Conservation (phyloP, 64 coral and sea anemone species). For the Montipora foliosa region DNA sequence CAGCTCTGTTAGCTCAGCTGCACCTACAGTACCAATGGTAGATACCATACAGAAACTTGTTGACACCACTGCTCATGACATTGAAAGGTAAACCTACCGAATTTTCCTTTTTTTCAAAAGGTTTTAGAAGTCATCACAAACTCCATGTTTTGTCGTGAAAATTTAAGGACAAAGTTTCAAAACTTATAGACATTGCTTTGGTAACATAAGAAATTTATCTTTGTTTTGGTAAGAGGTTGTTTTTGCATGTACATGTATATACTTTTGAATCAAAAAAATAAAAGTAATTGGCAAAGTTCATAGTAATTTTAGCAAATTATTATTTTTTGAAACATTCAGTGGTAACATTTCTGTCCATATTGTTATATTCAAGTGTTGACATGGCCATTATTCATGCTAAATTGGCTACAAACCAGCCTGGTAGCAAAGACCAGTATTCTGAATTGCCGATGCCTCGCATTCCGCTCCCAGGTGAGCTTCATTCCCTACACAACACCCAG, state of each 20-base stretch:
- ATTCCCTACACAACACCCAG: slow-evolving; percentile 33
- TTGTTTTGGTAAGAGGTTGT: no score
- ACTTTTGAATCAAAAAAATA: background rate
- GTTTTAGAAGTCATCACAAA: no score
- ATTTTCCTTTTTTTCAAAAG: no score
- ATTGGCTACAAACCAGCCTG: slow-evolving; percentile 64
- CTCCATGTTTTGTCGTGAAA: no score
- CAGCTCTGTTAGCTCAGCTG: slow-evolving; percentile 14
- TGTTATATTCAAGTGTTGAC: slow-evolving; percentile 65
- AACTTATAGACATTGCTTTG: no score
- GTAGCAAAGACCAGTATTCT: slow-evolving; percentile 47
- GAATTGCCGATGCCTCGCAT: slow-evolving; percentile 74
- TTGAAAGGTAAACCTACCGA: slow-evolving; percentile 32
- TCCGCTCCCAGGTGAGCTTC: slow-evolving; percentile 65
- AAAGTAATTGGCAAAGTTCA: background rate
- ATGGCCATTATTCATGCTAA: slow-evolving; percentile 94
- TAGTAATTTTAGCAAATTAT: no score
- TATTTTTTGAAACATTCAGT: no score
- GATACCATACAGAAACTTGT: slow-evolving; percentile 19
- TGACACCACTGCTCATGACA: slow-evolving; percentile 35
- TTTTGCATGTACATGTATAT: no score
- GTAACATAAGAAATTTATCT: no score
- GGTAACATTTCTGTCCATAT: background rate
- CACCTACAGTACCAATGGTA: background rate
- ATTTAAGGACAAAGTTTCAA: no score